A percentile compares a stretch with the other conserved stretches of the same genome.
Conservation (phyloP, 2,113 vertebrate genomes). For the Crocuta crocuta region DNA sequence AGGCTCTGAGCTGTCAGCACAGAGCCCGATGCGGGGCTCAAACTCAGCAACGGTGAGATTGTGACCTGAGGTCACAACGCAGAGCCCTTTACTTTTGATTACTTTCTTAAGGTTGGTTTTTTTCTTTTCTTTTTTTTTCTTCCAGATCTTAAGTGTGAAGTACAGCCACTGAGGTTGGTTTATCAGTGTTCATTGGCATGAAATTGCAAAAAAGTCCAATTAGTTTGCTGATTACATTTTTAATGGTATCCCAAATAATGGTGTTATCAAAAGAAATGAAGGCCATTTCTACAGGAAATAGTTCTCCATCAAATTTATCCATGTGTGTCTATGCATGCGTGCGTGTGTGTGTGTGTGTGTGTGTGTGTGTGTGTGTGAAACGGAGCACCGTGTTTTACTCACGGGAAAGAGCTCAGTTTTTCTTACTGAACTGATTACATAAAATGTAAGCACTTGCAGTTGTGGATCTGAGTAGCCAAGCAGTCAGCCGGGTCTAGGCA, state of each 20-base stretch:
- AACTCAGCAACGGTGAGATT: no score
- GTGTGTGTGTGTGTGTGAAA: background rate
- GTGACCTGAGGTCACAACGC: background rate
- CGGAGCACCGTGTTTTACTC: background rate
- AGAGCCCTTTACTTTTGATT: background rate
- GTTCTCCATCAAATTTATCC: background rate
- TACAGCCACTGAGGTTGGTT: background rate
- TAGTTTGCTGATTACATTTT: slow-evolving; percentile 64
- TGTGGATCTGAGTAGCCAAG: background rate
- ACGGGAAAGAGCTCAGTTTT: background rate
- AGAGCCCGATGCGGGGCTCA: no score
- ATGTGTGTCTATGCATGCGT: background rate
- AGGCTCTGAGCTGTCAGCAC: no score
- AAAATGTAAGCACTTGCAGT: background rate
- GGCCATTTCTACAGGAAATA: slow-evolving; percentile 13
- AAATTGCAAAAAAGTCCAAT: slow-evolving; percentile 57
- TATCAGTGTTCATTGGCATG: slow-evolving; percentile 36
- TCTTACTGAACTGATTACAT: background rate
- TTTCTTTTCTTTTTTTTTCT: background rate
- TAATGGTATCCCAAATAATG: slow-evolving; percentile 44
- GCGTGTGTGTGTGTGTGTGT: background rate
- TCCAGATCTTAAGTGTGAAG: background rate
- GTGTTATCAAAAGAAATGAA: slow-evolving; percentile 23
- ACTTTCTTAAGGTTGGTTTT: background rate
- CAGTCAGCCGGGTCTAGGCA: background rate